Conservation (phyloP, 2,888 invertebrate genomes). For the Amitus sp. region DNA sequence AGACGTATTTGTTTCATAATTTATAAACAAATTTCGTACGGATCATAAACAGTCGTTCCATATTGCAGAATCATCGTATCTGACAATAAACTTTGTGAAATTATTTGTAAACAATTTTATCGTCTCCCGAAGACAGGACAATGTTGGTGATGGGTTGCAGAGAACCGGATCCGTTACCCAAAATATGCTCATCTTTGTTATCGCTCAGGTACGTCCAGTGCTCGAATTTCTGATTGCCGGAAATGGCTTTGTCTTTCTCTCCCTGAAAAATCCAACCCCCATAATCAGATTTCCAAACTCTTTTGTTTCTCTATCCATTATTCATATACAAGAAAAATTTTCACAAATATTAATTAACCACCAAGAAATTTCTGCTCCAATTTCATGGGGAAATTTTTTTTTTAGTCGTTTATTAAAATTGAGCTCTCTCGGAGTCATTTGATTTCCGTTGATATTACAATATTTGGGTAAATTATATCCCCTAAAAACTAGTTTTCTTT, state of each 20-base stretch:
- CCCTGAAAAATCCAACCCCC: constrained; percentile 16
- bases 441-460: no score
- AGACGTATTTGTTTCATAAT: background rate
- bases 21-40: background rate
- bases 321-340: no score
- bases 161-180: constrained; percentile 54
- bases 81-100: background rate
- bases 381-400: no score
- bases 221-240: constrained; percentile 54
- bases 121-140: constrained; percentile 51
- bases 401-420: no score
- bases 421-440: no score
- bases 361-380: no score
- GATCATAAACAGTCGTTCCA: background rate
- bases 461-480: no score
- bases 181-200: constrained; percentile 54
- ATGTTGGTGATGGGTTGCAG: constrained; percentile 58
- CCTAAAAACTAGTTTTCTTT: no score
- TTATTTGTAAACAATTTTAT: constrained; percentile 43
- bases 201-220: constrained; percentile 62
- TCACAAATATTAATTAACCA: background rate
- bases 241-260: constrained; percentile 14
- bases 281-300: background rate
- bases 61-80: background rate
- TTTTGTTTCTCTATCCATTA: no score